phyloP scores from a whole-genome alignment of 1,140 invertebrate species.

The Pseudomyrmex concolor region DNA sequence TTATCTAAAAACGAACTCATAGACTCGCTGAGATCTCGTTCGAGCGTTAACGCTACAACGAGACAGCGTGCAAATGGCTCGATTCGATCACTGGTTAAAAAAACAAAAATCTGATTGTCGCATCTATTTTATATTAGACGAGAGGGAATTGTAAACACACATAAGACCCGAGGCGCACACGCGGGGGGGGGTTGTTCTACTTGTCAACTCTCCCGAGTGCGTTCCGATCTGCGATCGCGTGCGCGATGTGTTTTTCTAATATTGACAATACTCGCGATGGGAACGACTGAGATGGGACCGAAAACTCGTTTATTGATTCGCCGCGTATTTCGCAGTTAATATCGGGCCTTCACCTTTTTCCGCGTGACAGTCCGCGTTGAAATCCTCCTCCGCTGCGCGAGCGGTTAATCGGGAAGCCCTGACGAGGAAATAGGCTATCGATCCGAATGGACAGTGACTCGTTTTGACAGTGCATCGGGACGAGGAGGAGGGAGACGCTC shows the following conservation, averaged over 20 bases:
- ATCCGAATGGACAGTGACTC: slow-evolving; percentile 77
- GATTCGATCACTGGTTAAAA: too few species aligned
- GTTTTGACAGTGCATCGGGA: slow-evolving; percentile 76
- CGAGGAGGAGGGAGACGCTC: slow-evolving; percentile 53
- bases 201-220: not conserved
- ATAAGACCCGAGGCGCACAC: too few species aligned
- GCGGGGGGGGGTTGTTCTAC: too few species aligned
- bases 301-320: slow-evolving; percentile 44
- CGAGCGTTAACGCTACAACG: too few species aligned
- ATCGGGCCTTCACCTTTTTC: slow-evolving; percentile 50
- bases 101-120: too few species aligned
- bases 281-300: slow-evolving; percentile 9
- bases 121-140: too few species aligned
- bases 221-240: not conserved
- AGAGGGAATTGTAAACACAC: too few species aligned
- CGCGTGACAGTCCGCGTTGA: slow-evolving; percentile 45
- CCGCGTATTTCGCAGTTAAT: slow-evolving; percentile 55
- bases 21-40: too few species aligned
- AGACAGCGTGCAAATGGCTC: too few species aligned
- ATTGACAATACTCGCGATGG: not conserved
- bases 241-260: not conserved
- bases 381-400: slow-evolving; percentile 44
- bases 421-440: slow-evolving; percentile 83
- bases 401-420: slow-evolving; percentile 80
- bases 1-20: too few species aligned